Conservation (phyloP, 2,797 vertebrate genomes). For the Enteromius unitaeniatus region DNA sequence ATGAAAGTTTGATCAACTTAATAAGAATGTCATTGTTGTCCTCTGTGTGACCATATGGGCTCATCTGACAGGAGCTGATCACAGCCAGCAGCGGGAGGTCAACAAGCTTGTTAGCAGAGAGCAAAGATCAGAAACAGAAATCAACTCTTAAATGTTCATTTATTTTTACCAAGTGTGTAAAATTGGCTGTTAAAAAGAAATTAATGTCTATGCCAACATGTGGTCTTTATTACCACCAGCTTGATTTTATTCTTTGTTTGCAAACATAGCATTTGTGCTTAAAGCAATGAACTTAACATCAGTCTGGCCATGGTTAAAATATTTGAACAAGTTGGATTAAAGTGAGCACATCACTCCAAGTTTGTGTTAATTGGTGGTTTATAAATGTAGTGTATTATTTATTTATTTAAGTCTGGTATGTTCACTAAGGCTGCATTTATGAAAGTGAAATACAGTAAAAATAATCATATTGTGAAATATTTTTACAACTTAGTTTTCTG, state of each 20-base stretch:
- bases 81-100: conserved; percentile 26
- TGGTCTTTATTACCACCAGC: not conserved
- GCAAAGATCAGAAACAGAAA: not conserved
- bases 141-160: not conserved
- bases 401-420: too few species aligned
- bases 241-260: not conserved
- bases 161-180: not conserved
- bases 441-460: too few species aligned
- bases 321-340: too few species aligned
- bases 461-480: too few species aligned
- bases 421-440: too few species aligned
- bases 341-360: too few species aligned
- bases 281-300: too few species aligned
- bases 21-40: conserved; percentile 47
- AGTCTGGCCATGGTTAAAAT: too few species aligned
- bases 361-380: too few species aligned
- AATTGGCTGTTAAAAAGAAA: not conserved
- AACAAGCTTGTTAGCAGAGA: conserved; percentile 1
- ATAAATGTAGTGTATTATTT: too few species aligned
- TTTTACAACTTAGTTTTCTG: too few species aligned
- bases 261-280: too few species aligned
- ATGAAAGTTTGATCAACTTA: conserved; percentile 16
- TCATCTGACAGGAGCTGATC: conserved; percentile 30
- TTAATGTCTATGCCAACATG: not conserved
- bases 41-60: conserved; percentile 39